A percentile compares a stretch with the other conserved stretches of the same genome.
Evolutionary conservation across 92 coral and sea anemone genomes (phyloP).

Genomic region (Blastomussa wellsi): DNA sequence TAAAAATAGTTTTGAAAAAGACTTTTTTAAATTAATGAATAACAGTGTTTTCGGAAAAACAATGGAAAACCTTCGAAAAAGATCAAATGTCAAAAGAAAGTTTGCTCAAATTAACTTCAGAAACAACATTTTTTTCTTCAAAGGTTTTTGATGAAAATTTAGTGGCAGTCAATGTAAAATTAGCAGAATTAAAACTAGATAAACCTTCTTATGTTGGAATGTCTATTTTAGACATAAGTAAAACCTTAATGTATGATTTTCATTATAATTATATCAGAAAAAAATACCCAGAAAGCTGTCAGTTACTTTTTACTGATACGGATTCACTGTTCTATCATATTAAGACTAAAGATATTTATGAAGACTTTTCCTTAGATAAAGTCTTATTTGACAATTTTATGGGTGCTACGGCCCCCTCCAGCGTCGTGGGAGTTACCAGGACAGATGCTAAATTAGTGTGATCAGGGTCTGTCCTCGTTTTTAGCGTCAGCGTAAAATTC

Average conservation of each 20-base stretch:
- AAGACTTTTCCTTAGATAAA: too few species aligned
- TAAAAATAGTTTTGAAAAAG: too few species aligned
- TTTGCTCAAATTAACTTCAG: not conserved
- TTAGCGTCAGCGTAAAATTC: too few species aligned
- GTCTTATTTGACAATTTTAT: not conserved
- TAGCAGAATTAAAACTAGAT: not conserved
- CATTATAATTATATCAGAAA: not conserved
- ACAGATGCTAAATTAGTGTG: too few species aligned
- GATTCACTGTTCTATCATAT: not conserved
- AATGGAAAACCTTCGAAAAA: conserved; percentile 47
- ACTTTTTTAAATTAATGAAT: too few species aligned
- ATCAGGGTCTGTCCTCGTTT: too few species aligned
- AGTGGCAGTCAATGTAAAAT: not conserved
- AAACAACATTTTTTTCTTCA: not conserved
- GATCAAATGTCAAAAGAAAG: conserved; percentile 13
- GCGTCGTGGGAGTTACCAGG: too few species aligned
- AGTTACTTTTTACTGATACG: not conserved
- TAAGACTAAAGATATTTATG: not conserved
- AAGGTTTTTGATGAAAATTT: not conserved
- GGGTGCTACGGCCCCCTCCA: too few species aligned
- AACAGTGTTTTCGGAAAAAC: conserved; percentile 57
- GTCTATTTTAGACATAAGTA: not conserved
- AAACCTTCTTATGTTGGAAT: not conserved
- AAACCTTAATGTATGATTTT: too few species aligned
- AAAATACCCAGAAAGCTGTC: not conserved